Evolutionary conservation across 2,888 invertebrate species (phyloP), one percentile per base, ranked within the genome.

Genomic region (Gerris lacustris): DNA sequence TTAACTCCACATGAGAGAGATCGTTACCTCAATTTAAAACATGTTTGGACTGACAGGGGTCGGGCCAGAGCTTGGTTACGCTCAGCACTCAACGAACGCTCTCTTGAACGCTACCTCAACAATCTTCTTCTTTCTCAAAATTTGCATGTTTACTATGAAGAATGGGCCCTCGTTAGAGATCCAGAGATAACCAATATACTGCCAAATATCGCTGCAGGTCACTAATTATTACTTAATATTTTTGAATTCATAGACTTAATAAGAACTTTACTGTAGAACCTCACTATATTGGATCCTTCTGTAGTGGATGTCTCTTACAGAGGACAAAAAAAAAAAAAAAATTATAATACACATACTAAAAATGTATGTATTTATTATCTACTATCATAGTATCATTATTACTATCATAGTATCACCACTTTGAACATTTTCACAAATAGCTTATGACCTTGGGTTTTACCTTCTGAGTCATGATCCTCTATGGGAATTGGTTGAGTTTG

Each of bases 61-160:
- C 85, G 91, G 77, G 91, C 91, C 43, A 86, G 92, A 77, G 93
- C 96, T 44, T 96, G 96, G 87, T 85, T 97, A 45, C 84, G 96
- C 74, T 89, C 94, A 18, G 85, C 93, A 5, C 83, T 97, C 44
- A 97, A 97, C 83, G 97, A 97, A 80, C 86, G 91, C 76, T 92
- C 94, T 0, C 83, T 97, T 66, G 93, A 94, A 78, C 86, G 88
- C 76, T 88, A 92, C 82, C 84, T 92, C 76, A 87, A 90, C 76
- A 88, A 87, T 77, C 85, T 92, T 82, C 80, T 92, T 64, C 85
- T 86, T 74, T 84, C 84, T 45, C 77, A 79, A 63, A 81, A 87
- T 47, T 79, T 92, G 66, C 81, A 83, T 76, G 86, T 87, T 74
- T 88, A 88, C 81, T 97, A 95, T 81, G 93, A 95, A 78, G 87